Evolutionary conservation across 2,113 vertebrate species (phyloP).

Genomic region (Brachypteracias leptosomus): DNA sequence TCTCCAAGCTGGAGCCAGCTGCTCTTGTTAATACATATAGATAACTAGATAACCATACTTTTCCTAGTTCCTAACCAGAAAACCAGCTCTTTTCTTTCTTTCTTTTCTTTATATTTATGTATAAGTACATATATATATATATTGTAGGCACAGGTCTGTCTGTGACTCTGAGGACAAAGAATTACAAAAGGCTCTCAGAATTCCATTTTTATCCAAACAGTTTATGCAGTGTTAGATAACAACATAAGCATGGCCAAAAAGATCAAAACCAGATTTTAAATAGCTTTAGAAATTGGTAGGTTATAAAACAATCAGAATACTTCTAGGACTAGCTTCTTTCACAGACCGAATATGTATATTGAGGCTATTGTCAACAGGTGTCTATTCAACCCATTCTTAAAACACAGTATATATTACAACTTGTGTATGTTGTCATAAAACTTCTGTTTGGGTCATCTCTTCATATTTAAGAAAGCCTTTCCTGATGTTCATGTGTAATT

Average conservation of each 20-base stretch:
- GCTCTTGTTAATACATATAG: neutral
- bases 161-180: neutral
- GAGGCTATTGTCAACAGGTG: neutral
- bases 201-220: neutral
- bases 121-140: neutral
- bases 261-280: neutral
- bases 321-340: neutral
- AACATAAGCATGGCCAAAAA: neutral
- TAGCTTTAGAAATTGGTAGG: neutral
- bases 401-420: neutral
- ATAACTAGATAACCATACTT: neutral
- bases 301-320: neutral
- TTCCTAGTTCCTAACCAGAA: neutral
- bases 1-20: neutral
- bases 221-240: neutral
- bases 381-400: neutral
- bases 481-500: neutral
- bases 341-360: neutral
- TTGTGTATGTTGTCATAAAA: neutral
- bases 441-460: neutral
- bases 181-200: neutral
- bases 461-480: neutral
- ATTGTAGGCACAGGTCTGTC: neutral
- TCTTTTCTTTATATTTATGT: neutral
- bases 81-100: neutral